phyloP scores from a whole-genome alignment of 2,113 vertebrate genomes.

The Dicerorhinus sumatrensis region DNA sequence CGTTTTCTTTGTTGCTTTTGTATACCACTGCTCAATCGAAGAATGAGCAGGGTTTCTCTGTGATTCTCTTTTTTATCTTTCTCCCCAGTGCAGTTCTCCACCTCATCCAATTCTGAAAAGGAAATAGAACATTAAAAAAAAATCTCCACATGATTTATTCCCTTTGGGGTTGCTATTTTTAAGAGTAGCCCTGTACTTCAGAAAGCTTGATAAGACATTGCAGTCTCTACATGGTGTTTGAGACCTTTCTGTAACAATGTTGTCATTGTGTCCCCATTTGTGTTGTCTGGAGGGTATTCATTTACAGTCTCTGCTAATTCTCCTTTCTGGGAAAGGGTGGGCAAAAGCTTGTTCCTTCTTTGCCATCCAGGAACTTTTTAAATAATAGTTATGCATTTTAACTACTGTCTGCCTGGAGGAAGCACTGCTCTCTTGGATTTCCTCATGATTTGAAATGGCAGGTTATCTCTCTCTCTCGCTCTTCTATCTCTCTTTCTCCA shows the following conservation, averaged over 20 bases:
- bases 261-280: neutral
- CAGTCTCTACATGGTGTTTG: rapidly evolving
- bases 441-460: constrained; percentile 14
- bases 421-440: neutral
- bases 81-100: neutral
- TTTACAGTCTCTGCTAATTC: neutral
- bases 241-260: neutral
- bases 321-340: neutral
- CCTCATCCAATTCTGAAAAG: neutral
- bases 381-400: neutral
- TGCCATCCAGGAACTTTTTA: constrained; percentile 21
- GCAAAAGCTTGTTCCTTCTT: neutral
- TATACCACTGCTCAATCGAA: neutral
- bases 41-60: neutral
- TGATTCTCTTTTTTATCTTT: neutral
- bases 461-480: neutral
- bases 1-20: neutral
- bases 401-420: neutral
- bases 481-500: neutral
- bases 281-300: neutral
- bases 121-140: neutral
- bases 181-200: neutral
- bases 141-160: neutral
- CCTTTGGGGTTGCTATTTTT: neutral
- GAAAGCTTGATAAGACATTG: neutral